Evolutionary conservation across 2,797 vertebrate species (phyloP).

Genomic region (Lateolabrax maculatus): DNA sequence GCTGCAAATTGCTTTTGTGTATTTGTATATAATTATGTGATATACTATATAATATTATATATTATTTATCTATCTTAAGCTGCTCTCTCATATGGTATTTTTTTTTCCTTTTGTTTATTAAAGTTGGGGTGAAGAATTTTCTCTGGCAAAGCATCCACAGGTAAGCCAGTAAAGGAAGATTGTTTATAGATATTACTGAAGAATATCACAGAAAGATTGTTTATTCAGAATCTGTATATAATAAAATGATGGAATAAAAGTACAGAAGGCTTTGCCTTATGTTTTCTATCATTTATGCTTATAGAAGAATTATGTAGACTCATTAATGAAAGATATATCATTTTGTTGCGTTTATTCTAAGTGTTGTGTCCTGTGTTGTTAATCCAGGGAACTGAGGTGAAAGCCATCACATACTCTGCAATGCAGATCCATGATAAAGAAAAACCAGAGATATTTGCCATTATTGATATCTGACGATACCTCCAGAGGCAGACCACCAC

Average conservation of each 20-base stretch:
- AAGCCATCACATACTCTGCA: constrained; percentile 98
- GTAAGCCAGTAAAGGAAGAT: constrained; percentile 74
- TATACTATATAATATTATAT: neutral
- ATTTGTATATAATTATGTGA: too few relatives aligned
- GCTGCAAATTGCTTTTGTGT: too few relatives aligned
- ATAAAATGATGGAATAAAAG: neutral
- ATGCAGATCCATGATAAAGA: constrained; percentile 95
- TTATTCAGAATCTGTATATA: neutral
- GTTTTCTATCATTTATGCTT: neutral
- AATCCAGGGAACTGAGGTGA: constrained; percentile 96
- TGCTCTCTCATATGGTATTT: neutral
- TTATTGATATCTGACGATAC: constrained; percentile 92
- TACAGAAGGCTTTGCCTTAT: neutral
- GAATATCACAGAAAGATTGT: neutral
- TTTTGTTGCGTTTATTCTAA: neutral
- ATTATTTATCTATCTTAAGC: neutral
- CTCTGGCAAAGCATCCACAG: constrained; percentile 94
- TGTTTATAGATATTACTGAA: neutral
- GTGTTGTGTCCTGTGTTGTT: constrained; percentile 48
- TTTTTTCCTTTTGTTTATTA: constrained; percentile 53
- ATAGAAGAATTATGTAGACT: neutral
- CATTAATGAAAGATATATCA: neutral
- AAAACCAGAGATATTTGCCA: constrained; percentile 94
- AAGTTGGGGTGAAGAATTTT: constrained; percentile 98
- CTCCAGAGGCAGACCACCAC: neutral